Evolutionary conservation across 2,113 vertebrate species (phyloP).

Genomic region (Clarias batrachus): DNA sequence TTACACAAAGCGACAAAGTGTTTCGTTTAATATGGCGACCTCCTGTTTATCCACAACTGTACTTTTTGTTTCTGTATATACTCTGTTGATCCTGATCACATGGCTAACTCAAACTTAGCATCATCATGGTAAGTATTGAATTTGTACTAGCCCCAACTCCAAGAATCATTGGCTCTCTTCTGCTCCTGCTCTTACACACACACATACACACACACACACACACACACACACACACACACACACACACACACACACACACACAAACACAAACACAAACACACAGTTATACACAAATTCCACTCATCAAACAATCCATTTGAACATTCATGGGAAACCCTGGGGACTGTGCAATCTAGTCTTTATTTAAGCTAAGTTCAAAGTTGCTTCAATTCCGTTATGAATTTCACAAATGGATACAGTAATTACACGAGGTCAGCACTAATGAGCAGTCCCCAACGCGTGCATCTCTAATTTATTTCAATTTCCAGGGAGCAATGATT

Average conservation of each 20-base stretch:
- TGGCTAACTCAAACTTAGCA: not conserved
- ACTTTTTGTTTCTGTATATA: not conserved
- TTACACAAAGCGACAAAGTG: constrained; percentile 28
- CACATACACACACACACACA: not conserved
- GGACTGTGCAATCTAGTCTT: constrained; percentile 65
- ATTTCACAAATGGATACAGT: constrained; percentile 78
- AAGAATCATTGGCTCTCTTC: not conserved
- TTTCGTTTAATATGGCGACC: not conserved
- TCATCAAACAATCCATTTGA: constrained; percentile 55
- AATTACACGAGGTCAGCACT: constrained; percentile 74
- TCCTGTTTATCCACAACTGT: not conserved
- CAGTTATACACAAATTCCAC: constrained; percentile 18
- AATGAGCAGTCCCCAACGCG: constrained; percentile 67
- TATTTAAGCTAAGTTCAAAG: constrained; percentile 66
- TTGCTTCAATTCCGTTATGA: constrained; percentile 73
- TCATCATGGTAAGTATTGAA: not conserved
- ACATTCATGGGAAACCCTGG: constrained; percentile 56
- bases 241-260: constrained; percentile 9
- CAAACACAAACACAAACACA: constrained; percentile 1
- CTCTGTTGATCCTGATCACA: not conserved
- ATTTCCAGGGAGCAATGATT: constrained; percentile 67
- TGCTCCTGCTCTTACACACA: too few species aligned
- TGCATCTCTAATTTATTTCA: constrained; percentile 76
- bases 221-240: not conserved
- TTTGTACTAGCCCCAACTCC: not conserved